Percentiles rank a stretch among this genome's conserved stretches.
These are phyloP conservation scores for Lepus oiostolus DNA, from an alignment of 2,797 vertebrate species.

Conservation along the genomic window DNA sequence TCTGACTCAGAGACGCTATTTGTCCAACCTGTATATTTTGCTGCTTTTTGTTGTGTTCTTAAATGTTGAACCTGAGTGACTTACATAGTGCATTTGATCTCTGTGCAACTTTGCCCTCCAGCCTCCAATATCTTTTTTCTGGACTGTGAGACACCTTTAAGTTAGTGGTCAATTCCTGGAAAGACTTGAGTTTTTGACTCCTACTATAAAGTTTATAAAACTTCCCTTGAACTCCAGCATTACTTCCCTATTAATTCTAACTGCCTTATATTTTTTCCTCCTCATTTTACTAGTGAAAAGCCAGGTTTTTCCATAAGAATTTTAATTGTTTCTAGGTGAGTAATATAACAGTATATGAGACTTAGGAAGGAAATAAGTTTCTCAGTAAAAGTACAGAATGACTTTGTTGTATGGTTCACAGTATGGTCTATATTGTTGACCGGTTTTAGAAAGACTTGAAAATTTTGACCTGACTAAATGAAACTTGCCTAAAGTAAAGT, in stretches of 20 bases:
- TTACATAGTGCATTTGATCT: background rate
- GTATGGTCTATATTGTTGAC: background rate
- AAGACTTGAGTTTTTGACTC: background rate
- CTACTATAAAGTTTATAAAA: background rate
- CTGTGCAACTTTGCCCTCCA: background rate
- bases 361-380: constrained; percentile 45
- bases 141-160: background rate
- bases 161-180: background rate
- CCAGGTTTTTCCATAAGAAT: constrained; percentile 58
- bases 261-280: background rate
- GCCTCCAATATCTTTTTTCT: background rate
- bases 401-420: background rate
- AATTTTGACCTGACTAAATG: constrained; percentile 67
- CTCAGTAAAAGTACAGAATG: constrained; percentile 21
- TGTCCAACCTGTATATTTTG: background rate
- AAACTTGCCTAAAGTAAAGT: constrained; percentile 75
- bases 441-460: background rate
- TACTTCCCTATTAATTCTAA: constrained; percentile 11
- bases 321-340: constrained; percentile 56
- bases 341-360: background rate
- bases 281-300: constrained; percentile 55
- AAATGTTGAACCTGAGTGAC: background rate
- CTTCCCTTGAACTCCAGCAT: background rate
- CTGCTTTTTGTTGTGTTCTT: background rate
- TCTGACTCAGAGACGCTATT: background rate